Base-by-base conservation (phyloP, 35 echinoderm and acorn worm species). In the Lytechinus variegatus region DNA sequence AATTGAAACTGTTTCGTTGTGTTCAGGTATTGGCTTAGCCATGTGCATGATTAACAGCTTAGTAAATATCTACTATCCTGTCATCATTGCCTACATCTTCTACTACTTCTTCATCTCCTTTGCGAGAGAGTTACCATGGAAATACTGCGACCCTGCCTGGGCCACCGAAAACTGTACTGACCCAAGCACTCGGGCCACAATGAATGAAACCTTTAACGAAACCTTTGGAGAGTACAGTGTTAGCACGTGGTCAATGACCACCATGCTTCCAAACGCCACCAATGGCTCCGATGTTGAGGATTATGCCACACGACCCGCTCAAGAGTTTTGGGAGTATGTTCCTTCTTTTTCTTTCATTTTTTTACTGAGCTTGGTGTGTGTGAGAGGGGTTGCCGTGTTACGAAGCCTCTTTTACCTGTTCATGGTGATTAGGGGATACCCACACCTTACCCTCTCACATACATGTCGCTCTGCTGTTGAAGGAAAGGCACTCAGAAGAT, bases 271-370 rank as follows among this genome's bases (percentile, higher is more conserved):
- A 79, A 79, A 79, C 24, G 19, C 66, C 19, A 79, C 66, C 66
- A 79, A 79, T 6, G 66, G 6, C 19, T 52, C 88, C 88, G 28
- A 19, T 21, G 88, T 52, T 44, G 52, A 56, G 9, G 54, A 57
- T 9, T 93, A 57, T 19, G 27, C 9, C 54, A 54, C 4, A 44
- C 16, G 92, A 27, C 92, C 92, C 4, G 92, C 92, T 27, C 92
- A 93, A 27, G 92, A 93, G 28, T 93, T 93, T n/a, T 93, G 92
- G 92, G 92, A 93, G 92, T 93, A 93, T 57, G 92, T 93, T 93
- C 3, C 12, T 90, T 44, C 27, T 93, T 93, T 12, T 16, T 93
- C 55, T 56, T 54, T 93, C 56, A 57, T 55, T 57, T 93, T 24
- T 93, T 55, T 10, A n/a, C 52, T 52, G 88, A 54, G 88, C 88